Conservation (phyloP, 2,888 invertebrate species). For the Pseudococcus viburni region DNA sequence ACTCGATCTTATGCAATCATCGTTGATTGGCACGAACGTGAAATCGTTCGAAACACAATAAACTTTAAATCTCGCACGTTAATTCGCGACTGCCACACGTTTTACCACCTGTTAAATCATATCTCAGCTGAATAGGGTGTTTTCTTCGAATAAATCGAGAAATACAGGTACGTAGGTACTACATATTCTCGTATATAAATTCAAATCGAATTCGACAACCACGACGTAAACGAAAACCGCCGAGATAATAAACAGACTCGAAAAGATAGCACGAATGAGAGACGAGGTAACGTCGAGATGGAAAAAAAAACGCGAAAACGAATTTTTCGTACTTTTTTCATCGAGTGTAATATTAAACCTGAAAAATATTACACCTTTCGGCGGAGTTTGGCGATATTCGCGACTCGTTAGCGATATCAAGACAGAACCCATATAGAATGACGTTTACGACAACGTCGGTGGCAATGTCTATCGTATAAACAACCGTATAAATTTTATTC, state of each 20-base stretch:
- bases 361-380: background rate
- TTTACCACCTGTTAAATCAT: conserved; percentile 18
- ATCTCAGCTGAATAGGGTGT: background rate
- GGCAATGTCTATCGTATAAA: background rate
- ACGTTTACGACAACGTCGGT: background rate
- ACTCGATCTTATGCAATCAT: conserved; percentile 8
- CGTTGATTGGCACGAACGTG: conserved; percentile 14
- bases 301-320: background rate
- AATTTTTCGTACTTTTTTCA: background rate
- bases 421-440: background rate
- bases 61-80: conserved; percentile 1
- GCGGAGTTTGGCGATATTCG: background rate
- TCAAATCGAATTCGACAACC: conserved; percentile 27
- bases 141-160: background rate
- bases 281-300: background rate
- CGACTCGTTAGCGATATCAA: conserved; percentile 14
- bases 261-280: background rate
- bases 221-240: conserved; percentile 20
- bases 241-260: conserved; percentile 4
- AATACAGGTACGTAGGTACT: background rate
- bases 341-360: conserved; percentile 2
- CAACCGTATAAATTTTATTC: conserved; percentile 1
- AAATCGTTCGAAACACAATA: background rate
- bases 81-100: background rate
- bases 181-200: background rate